Evolutionary conservation across 2,888 invertebrate genomes (phyloP).

Genomic region (Eucera pruinosa): DNA sequence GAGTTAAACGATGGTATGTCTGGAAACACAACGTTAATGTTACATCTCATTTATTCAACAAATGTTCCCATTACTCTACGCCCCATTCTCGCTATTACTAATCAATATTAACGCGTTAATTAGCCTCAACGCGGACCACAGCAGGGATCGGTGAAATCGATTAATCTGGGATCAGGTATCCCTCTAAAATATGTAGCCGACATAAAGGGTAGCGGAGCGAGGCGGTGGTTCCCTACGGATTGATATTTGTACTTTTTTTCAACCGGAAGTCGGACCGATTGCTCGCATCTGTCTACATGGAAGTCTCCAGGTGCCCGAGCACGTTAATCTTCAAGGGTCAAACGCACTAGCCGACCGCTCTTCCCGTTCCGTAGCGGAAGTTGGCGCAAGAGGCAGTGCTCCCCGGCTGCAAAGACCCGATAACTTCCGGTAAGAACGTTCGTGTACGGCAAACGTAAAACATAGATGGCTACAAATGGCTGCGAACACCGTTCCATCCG

Average conservation of each 20-base stretch:
- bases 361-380: slow-evolving; percentile 37
- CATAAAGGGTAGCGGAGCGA: not conserved
- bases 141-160: not conserved
- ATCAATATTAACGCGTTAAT: slow-evolving; percentile 34
- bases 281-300: slow-evolving; percentile 45
- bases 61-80: not conserved
- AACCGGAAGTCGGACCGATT: slow-evolving; percentile 20
- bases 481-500: not conserved
- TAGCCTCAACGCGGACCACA: not conserved
- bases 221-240: not conserved
- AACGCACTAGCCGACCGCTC: slow-evolving; percentile 54
- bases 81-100: not conserved
- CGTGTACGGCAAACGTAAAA: slow-evolving; percentile 5
- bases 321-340: slow-evolving; percentile 72
- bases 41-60: too few species aligned
- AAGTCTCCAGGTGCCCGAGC: slow-evolving; percentile 59
- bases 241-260: slow-evolving; percentile 33
- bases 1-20: too few species aligned
- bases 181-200: slow-evolving; percentile 14
- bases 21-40: too few species aligned
- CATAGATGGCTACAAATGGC: not conserved
- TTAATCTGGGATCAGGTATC: slow-evolving; percentile 20
- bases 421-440: slow-evolving; percentile 27
- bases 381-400: not conserved
- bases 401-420: not conserved